phyloP scores from a whole-genome alignment of 2,113 vertebrate genomes.

The Hiodon alosoides region DNA sequence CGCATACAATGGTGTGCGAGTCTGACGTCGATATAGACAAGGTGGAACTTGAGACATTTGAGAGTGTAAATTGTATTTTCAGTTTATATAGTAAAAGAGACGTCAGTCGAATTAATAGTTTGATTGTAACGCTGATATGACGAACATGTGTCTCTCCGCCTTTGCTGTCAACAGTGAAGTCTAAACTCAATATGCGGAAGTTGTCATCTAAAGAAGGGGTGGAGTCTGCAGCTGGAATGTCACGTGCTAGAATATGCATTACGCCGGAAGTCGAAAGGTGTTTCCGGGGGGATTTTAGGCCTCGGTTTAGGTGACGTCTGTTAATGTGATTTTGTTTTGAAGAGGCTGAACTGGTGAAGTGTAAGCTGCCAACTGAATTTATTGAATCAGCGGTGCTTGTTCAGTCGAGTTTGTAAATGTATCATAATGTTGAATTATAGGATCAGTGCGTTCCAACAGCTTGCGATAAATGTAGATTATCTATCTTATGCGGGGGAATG shows the following conservation, averaged over 20 bases:
- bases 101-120: not conserved
- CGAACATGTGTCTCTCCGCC: not conserved
- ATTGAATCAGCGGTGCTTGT: not conserved
- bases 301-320: slow-evolving; percentile 22
- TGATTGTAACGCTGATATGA: not conserved
- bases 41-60: too few species aligned
- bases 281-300: slow-evolving; percentile 9
- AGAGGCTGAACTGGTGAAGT: not conserved
- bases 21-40: too few species aligned
- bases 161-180: not conserved
- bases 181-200: not conserved
- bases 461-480: slow-evolving; percentile 3
- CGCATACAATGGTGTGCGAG: too few species aligned
- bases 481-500: not conserved
- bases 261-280: slow-evolving; percentile 11
- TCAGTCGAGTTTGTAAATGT: too few species aligned
- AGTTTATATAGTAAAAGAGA: not conserved
- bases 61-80: too few species aligned
- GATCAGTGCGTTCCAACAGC: too few species aligned
- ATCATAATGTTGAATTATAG: too few species aligned
- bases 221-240: not conserved
- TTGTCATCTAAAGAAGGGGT: not conserved
- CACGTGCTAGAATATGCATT: not conserved
- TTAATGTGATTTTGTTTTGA: slow-evolving; percentile 5
- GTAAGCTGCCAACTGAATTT: not conserved